A percentile compares a stretch with the other conserved stretches of the same genome.
Conservation (phyloP, 2,888 invertebrate species). For the Blomia tropicalis region DNA sequence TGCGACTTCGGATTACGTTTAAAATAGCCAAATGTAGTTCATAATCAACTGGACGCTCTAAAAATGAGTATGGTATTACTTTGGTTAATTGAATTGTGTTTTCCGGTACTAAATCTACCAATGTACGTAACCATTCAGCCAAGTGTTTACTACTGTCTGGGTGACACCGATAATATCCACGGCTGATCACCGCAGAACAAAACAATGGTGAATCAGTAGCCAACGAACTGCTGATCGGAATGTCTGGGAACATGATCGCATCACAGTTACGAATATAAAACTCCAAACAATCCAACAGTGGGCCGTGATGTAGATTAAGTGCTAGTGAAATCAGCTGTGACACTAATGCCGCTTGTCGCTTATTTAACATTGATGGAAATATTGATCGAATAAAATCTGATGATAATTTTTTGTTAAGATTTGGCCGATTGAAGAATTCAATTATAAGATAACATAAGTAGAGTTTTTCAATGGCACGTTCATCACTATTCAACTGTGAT, state of each 20-base stretch:
- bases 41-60: slow-evolving; percentile 7
- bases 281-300: slow-evolving; percentile 14
- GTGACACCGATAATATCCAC: slow-evolving; percentile 11
- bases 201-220: slow-evolving; percentile 18
- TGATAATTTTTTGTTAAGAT: not conserved
- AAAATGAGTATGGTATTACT: slow-evolving; percentile 12
- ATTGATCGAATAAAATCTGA: not conserved
- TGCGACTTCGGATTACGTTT: not conserved
- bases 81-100: slow-evolving; percentile 1
- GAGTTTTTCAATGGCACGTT: slow-evolving; percentile 12
- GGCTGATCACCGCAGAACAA: slow-evolving; percentile 17
- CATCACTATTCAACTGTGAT: slow-evolving; percentile 3
- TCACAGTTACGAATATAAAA: slow-evolving; percentile 1
- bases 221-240: not conserved
- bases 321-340: slow-evolving; percentile 20
- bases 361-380: slow-evolving; percentile 9
- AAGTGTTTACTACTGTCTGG: slow-evolving; percentile 1
- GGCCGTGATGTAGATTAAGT: not conserved
- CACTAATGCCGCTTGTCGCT: slow-evolving; percentile 15
- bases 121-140: slow-evolving; percentile 14
- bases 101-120: not conserved
- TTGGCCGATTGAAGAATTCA: not conserved
- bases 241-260: not conserved
- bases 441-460: slow-evolving; percentile 14
- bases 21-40: slow-evolving; percentile 17